phyloP scores from a whole-genome alignment of 2,888 invertebrate genomes.

The Rhaphigaster nebulosa region DNA sequence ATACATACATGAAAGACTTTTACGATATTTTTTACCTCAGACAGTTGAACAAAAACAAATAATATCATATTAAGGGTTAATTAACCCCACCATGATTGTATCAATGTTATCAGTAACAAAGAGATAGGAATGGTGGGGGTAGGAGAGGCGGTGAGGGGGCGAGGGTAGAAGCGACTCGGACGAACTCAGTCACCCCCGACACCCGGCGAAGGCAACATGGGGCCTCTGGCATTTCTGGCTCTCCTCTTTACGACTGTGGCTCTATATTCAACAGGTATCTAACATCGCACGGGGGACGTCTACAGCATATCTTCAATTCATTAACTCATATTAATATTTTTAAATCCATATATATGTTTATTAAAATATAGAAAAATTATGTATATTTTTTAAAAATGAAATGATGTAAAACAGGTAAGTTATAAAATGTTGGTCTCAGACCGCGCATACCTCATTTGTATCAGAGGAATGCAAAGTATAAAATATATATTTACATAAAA shows the following conservation, averaged over 20 bases:
- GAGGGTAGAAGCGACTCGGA: neutral
- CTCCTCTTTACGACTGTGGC: neutral
- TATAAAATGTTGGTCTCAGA: neutral
- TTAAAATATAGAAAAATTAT: neutral
- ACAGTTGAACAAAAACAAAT: no score
- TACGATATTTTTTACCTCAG: no score
- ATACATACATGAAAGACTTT: no score
- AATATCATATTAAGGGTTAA: no score
- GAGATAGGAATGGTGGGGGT: constrained; percentile 32
- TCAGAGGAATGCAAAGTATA: no score
- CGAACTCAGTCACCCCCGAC: neutral
- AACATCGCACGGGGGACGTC: no score
- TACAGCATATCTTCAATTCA: neutral
- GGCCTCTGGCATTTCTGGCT: neutral
- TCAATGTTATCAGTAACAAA: neutral
- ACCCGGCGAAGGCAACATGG: neutral
- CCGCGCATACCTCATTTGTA: neutral
- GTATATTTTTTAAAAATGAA: neutral
- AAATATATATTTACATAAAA: no score
- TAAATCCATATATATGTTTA: neutral
- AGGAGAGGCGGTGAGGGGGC: neutral
- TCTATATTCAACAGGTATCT: constrained; percentile 24
- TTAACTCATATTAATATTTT: neutral
- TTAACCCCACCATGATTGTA: no score
- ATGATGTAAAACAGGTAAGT: neutral